Evolutionary conservation across 2,797 vertebrate species (phyloP).

Genomic region (Sebastes ruberrimus): DNA sequence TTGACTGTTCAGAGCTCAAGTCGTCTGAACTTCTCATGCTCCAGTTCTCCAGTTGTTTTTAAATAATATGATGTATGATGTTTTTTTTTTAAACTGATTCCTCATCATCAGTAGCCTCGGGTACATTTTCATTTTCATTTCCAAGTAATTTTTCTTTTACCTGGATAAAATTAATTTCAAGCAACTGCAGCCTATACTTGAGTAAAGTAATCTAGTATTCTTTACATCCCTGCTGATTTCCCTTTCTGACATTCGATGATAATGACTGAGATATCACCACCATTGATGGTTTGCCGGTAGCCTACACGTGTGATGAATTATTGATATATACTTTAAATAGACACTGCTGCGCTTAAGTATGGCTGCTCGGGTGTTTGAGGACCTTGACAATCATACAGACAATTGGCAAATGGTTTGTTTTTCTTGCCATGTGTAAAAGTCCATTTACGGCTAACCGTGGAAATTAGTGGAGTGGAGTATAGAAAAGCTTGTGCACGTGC

Average conservation of each 20-base stretch:
- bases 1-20: rapidly evolving
- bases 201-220: too few relatives aligned
- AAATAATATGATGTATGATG: not conserved
- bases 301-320: conserved; percentile 10
- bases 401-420: not conserved
- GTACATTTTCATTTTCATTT: not conserved
- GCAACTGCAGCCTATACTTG: too few relatives aligned
- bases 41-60: not conserved
- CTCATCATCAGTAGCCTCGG: not conserved
- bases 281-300: not conserved
- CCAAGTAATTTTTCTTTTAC: not conserved
- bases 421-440: not conserved
- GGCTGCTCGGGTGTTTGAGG: not conserved
- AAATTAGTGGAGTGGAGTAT: not conserved
- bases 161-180: too few relatives aligned
- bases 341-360: not conserved
- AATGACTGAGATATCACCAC: not conserved
- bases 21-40: not conserved
- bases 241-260: not conserved
- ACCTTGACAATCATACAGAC: not conserved
- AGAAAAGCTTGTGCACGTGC: not conserved
- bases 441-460: not conserved
- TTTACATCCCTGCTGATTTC: not conserved
- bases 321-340: conserved; percentile 7
- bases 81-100: too few relatives aligned